phyloP scores from a whole-genome alignment of 1,140 invertebrate species.

The Helicoverpa zea region DNA sequence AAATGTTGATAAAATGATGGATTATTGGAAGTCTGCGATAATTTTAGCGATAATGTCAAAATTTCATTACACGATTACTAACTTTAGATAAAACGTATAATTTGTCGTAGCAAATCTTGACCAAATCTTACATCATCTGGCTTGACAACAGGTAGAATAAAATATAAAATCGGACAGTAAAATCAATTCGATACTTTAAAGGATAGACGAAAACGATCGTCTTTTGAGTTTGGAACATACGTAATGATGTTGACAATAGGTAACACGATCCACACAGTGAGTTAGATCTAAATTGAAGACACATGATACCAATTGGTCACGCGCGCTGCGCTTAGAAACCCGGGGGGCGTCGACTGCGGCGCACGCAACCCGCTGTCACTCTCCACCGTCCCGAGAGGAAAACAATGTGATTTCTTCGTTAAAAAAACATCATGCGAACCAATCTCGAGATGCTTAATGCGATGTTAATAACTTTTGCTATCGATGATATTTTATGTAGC shows the following conservation, averaged over 20 bases:
- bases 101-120: background rate
- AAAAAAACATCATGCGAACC: constrained; percentile 54
- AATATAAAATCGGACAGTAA: background rate
- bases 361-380: constrained; percentile 71
- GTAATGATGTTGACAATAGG: constrained; percentile 50
- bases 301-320: constrained; percentile 68
- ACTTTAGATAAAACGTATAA: background rate
- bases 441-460: constrained; percentile 26
- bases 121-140: background rate
- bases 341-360: constrained; percentile 71
- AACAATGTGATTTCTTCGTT: constrained; percentile 71
- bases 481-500: constrained; percentile 30
- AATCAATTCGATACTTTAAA: background rate
- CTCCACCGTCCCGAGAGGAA: constrained; percentile 70
- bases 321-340: constrained; percentile 69
- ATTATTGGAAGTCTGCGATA: background rate
- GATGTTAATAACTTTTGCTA: constrained; percentile 40
- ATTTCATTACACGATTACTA: constrained; percentile 22
- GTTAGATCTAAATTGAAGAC: constrained; percentile 55
- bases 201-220: background rate
- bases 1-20: constrained; percentile 4
- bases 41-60: constrained; percentile 6
- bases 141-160: background rate
- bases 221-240: constrained; percentile 17
- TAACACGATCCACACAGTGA: constrained; percentile 43